A percentile compares a stretch with the other conserved stretches of the same genome.
Conservation (phyloP, 2,113 vertebrate species). For the Egretta garzetta region DNA sequence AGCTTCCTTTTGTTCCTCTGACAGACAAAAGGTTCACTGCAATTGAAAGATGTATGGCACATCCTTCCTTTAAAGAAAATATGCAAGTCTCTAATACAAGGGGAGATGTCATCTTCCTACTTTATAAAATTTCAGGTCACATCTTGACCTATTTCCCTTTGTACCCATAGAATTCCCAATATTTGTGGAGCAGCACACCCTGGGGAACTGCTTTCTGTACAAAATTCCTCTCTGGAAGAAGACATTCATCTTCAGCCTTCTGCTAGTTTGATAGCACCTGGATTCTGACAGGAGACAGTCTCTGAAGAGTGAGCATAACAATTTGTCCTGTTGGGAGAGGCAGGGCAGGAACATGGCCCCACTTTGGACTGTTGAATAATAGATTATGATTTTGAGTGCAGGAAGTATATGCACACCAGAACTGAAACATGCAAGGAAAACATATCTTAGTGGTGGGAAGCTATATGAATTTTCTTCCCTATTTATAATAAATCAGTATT, state of each 20-base stretch:
- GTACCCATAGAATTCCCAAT: background rate
- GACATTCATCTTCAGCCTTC: background rate
- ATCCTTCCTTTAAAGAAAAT: background rate
- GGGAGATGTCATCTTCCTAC: background rate
- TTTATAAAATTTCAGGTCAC: background rate
- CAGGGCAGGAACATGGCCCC: background rate
- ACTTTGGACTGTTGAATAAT: background rate
- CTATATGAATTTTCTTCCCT: background rate
- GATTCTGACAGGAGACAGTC: background rate
- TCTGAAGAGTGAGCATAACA: background rate
- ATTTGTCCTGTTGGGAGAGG: background rate
- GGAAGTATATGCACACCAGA: background rate
- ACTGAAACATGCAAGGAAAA: background rate
- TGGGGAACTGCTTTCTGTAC: background rate
- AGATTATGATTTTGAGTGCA: background rate
- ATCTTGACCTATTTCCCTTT: background rate
- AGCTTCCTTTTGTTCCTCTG: background rate
- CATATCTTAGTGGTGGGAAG: background rate
- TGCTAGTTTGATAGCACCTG: background rate
- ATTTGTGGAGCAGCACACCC: background rate
- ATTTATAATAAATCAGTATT: background rate
- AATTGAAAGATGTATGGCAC: rapidly evolving
- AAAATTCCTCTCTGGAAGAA: background rate
- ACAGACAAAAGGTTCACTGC: background rate
- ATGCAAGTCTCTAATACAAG: background rate